Evolutionary conservation across 2,113 vertebrate genomes (phyloP).

Genomic region (Cacatua alba): DNA sequence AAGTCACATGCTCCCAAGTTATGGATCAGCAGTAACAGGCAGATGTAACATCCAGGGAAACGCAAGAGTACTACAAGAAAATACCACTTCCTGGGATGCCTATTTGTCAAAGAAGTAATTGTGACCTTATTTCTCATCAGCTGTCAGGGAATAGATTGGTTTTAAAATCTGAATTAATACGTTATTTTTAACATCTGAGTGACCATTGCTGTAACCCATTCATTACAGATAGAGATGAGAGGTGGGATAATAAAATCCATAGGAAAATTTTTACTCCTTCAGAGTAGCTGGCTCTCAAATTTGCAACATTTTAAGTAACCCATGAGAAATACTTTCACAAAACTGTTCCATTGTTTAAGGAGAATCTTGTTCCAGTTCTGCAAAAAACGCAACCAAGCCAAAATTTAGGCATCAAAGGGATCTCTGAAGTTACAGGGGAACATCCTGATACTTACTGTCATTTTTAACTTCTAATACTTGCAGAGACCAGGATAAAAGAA

Average conservation of each 20-base stretch:
- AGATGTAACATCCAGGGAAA: not conserved
- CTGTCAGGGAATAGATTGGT: not conserved
- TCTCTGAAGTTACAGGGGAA: not conserved
- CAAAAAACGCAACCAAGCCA: not conserved
- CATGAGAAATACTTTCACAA: not conserved
- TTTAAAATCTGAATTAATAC: not conserved
- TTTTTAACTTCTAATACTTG: not conserved
- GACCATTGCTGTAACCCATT: not conserved
- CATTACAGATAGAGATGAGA: not conserved
- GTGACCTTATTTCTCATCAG: not conserved
- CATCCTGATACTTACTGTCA: not conserved
- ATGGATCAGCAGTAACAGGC: not conserved
- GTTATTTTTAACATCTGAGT: not conserved
- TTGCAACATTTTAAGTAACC: not conserved
- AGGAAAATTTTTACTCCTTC: not conserved
- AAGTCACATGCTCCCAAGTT: not conserved
- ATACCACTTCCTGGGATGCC: not conserved
- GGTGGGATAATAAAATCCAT: not conserved
- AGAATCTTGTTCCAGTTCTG: not conserved
- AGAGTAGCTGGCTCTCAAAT: not conserved
- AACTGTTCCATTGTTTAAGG: not conserved
- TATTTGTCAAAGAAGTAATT: not conserved
- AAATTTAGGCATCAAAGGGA: not conserved
- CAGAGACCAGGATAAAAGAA: not conserved
- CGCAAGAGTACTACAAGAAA: not conserved